Conservation (phyloP, 2,113 vertebrate genomes). For the Lepisosteus oculatus region DNA sequence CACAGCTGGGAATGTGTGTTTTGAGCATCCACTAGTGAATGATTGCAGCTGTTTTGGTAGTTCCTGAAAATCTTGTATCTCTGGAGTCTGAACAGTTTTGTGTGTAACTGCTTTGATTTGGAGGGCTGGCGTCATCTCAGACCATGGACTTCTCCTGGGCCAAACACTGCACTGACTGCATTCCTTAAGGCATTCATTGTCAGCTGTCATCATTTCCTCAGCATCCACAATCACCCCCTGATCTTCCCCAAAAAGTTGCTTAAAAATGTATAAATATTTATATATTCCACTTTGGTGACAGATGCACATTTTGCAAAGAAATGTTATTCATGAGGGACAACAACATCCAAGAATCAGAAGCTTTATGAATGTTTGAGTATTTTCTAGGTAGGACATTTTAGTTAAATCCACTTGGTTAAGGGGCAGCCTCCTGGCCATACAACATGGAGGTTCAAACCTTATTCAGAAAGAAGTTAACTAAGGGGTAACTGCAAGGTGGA, state of each 20-base stretch:
- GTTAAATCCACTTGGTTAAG: too few species aligned
- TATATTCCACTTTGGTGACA: not conserved
- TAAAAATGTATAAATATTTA: conserved; percentile 4
- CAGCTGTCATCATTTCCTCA: conserved; percentile 37
- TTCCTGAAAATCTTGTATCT: conserved; percentile 23
- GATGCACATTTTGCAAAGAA: too few species aligned
- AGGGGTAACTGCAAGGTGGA: too few species aligned
- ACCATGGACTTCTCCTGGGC: conserved; percentile 31
- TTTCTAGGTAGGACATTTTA: too few species aligned
- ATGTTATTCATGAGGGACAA: too few species aligned
- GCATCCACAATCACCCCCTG: not conserved
- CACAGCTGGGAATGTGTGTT: too few species aligned
- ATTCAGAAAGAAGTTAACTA: too few species aligned
- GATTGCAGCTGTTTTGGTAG: not conserved
- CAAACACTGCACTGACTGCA: conserved; percentile 39
- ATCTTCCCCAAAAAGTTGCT: not conserved
- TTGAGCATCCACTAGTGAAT: too few species aligned
- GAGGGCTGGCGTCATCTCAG: conserved; percentile 32
- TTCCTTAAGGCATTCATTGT: conserved; percentile 49
- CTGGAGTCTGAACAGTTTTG: conserved; percentile 22
- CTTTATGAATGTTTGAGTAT: too few species aligned
- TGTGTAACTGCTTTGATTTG: conserved; percentile 51
- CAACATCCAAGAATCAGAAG: too few species aligned
- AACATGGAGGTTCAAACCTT: too few species aligned
- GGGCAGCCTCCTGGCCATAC: too few species aligned